A percentile compares a stretch with the other conserved stretches of the same genome.
These are phyloP conservation scores for Rhinogobio ventralis DNA, from an alignment of 2,797 vertebrate species.

Conservation along the genomic window DNA sequence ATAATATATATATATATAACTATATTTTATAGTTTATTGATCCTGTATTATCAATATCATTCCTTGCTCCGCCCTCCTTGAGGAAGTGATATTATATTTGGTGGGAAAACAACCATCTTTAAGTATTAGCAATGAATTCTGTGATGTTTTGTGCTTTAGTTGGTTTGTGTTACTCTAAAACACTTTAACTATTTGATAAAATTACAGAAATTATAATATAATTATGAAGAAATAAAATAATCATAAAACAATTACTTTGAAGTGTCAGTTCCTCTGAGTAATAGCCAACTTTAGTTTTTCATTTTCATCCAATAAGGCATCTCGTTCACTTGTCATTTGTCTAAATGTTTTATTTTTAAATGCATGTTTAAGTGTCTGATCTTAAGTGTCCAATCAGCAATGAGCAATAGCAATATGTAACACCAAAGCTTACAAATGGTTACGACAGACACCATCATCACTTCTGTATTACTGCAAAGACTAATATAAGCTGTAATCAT, in stretches of 20 bases:
- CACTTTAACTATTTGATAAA: background rate
- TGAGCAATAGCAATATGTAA: background rate
- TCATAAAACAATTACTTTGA: background rate
- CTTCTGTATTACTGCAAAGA: conserved; percentile 17
- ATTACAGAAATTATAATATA: background rate
- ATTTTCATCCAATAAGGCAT: background rate
- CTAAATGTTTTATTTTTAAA: background rate
- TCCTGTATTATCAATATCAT: background rate
- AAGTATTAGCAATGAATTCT: background rate
- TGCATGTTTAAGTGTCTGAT: background rate
- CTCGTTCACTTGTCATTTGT: background rate
- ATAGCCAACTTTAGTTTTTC: background rate
- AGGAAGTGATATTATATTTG: background rate
- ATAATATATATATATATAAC: no score
- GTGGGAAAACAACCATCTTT: background rate
- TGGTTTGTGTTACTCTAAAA: background rate
- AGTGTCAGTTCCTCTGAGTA: background rate
- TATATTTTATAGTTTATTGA: background rate
- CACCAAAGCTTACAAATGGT: background rate
- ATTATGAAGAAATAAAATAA: background rate
- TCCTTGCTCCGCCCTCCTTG: background rate
- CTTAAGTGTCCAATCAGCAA: background rate
- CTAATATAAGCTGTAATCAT: conserved; percentile 18
- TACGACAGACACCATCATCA: conserved; percentile 2
- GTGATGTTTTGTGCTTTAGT: background rate